phyloP scores from a whole-genome alignment of 2,888 invertebrate species.

The Drosophila mimica region DNA sequence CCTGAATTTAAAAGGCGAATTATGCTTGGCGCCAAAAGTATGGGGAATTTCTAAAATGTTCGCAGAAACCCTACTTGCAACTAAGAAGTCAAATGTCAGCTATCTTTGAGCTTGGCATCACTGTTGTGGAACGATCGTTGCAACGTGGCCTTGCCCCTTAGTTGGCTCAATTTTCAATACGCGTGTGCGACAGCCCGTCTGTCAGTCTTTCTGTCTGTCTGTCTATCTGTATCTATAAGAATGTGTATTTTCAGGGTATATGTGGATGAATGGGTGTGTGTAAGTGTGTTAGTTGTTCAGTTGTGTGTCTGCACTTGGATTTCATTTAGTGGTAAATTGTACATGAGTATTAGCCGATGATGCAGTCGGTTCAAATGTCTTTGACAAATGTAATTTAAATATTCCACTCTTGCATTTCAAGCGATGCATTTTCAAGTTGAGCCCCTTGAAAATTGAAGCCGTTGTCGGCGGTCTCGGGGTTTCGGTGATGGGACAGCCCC shows the following conservation, averaged over 20 bases:
- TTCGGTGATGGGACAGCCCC: constrained; percentile 40
- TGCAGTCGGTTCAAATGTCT: constrained; percentile 41
- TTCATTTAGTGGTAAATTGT: constrained; percentile 34
- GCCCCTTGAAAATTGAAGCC: constrained; percentile 30
- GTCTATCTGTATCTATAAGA: constrained; percentile 9
- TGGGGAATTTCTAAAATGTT: neutral
- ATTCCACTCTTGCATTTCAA: constrained; percentile 43
- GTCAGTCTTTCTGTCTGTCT: neutral
- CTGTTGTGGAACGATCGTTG: neutral
- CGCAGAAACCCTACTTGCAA: neutral
- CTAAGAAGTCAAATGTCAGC: neutral
- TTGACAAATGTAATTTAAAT: constrained; percentile 64
- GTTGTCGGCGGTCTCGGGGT: constrained; percentile 24
- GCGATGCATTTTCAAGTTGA: constrained; percentile 25
- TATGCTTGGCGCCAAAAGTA: neutral
- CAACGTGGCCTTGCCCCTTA: neutral
- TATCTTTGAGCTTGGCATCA: constrained; percentile 1
- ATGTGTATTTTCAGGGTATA: neutral
- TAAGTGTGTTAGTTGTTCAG: constrained; percentile 19
- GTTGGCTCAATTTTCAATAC: constrained; percentile 5
- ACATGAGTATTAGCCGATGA: constrained; percentile 24
- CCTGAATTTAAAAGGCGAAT: neutral
- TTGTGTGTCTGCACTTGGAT: constrained; percentile 41
- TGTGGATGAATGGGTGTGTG: constrained; percentile 10
- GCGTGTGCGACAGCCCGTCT: constrained; percentile 41